A percentile compares a stretch with the other conserved stretches of the same genome.
These are phyloP conservation scores for Lophochroa leadbeateri DNA, from an alignment of 2,113 vertebrate species.

Conservation along the genomic window DNA sequence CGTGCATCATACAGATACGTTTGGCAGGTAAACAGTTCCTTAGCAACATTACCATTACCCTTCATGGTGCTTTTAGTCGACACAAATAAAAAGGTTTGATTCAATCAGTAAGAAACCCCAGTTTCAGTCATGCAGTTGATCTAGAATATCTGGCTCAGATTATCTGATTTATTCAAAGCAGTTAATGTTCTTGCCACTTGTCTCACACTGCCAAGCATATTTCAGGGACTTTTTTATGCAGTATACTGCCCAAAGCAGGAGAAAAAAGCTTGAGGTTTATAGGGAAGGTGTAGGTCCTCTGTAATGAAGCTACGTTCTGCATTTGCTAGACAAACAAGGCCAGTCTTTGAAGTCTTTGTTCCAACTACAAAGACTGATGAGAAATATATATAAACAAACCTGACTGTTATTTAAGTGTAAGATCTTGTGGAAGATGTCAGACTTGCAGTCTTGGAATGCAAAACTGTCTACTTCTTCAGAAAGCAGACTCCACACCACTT, in stretches of 20 bases:
- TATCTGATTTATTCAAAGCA: conserved; percentile 28
- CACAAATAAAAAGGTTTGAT: conserved; percentile 1
- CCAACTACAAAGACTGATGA: not conserved
- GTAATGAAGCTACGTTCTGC: not conserved
- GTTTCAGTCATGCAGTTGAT: not conserved
- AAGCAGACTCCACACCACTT: not conserved
- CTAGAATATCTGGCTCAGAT: conserved; percentile 13
- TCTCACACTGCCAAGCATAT: not conserved
- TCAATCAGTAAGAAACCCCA: not conserved
- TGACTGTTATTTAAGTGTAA: not conserved
- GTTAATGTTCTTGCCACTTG: not conserved
- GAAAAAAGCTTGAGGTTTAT: not conserved
- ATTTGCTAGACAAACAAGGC: not conserved
- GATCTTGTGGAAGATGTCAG: not conserved
- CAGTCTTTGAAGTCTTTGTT: conserved; percentile 28
- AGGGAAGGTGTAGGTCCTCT: not conserved
- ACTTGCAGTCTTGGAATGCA: not conserved
- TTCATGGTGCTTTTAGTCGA: not conserved
- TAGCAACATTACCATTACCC: conserved; percentile 43
- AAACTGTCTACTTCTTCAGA: not conserved
- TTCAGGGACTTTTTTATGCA: not conserved
- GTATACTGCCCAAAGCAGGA: not conserved
- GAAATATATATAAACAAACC: not conserved
- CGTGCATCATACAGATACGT: conserved; percentile 1
- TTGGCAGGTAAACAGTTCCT: conserved; percentile 49